A percentile compares a stretch with the other conserved stretches of the same genome.
Conservation (phyloP, 2,113 vertebrate species). For the Otocyon megalotis region DNA sequence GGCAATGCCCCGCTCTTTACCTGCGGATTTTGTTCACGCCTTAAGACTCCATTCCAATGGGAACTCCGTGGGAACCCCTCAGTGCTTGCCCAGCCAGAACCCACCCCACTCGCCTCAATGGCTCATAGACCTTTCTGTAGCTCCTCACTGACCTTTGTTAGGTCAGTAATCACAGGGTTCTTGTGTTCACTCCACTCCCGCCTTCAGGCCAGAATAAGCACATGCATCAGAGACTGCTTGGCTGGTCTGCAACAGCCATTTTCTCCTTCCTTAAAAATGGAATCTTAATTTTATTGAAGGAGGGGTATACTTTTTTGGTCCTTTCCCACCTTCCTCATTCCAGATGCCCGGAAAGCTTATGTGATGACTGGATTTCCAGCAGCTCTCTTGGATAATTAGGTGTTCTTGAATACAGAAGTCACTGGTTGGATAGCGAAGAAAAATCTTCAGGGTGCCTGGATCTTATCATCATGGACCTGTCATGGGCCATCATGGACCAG, state of each 20-base stretch:
- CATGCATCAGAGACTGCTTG: neutral
- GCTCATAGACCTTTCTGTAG: neutral
- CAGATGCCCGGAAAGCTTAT: neutral
- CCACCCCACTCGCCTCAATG: too few species aligned
- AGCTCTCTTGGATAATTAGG: neutral
- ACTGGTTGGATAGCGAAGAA: neutral
- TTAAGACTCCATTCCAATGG: neutral
- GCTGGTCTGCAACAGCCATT: neutral
- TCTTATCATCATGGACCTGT: neutral
- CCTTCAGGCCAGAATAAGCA: too few species aligned
- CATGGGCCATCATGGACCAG: neutral
- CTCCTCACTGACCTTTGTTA: neutral
- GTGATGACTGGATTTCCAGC: neutral
- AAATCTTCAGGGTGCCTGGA: neutral
- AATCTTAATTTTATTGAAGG: neutral
- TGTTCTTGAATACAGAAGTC: neutral
- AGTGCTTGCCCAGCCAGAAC: neutral
- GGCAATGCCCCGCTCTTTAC: neutral
- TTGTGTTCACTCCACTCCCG: neutral
- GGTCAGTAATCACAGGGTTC: too few species aligned
- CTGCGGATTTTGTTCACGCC: neutral
- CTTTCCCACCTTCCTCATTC: neutral
- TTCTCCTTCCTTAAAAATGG: neutral
- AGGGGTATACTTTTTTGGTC: neutral
- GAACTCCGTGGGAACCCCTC: neutral